Conservation (phyloP, 2,113 vertebrate genomes). For the Urocolius indicus region DNA sequence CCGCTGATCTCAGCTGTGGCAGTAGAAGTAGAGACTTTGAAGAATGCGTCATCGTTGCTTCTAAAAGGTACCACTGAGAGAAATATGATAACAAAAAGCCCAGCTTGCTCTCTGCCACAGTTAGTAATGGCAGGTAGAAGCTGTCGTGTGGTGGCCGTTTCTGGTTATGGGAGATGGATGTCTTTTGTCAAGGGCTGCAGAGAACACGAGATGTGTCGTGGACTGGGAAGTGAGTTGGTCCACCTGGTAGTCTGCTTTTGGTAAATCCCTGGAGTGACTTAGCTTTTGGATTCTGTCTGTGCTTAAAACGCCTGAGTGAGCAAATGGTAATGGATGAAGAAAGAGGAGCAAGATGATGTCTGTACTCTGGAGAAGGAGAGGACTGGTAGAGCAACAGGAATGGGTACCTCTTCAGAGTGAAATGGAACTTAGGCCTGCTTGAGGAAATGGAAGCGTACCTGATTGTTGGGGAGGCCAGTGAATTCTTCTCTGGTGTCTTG, state of each 20-base stretch:
- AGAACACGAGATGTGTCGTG: neutral
- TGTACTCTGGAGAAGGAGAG: neutral
- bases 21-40: neutral
- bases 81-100: neutral
- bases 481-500: neutral
- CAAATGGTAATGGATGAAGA: neutral
- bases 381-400: neutral
- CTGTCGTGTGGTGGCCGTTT: accelerated
- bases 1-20: neutral
- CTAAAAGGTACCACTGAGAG: neutral
- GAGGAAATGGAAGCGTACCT: neutral
- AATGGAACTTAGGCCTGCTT: neutral
- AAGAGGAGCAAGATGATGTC: neutral
- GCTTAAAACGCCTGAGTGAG: neutral
- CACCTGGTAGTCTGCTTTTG: neutral
- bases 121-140: neutral
- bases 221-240: neutral
- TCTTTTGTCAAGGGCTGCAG: neutral
- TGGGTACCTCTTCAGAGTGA: neutral
- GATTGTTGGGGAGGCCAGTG: neutral
- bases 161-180: neutral
- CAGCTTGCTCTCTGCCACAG: neutral
- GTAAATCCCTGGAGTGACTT: neutral
- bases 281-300: neutral
- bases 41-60: neutral